Percentiles rank a stretch among this genome's conserved stretches.
phyloP scores from a whole-genome alignment of 2,113 vertebrate genomes.

The Rhizomys pruinosus region DNA sequence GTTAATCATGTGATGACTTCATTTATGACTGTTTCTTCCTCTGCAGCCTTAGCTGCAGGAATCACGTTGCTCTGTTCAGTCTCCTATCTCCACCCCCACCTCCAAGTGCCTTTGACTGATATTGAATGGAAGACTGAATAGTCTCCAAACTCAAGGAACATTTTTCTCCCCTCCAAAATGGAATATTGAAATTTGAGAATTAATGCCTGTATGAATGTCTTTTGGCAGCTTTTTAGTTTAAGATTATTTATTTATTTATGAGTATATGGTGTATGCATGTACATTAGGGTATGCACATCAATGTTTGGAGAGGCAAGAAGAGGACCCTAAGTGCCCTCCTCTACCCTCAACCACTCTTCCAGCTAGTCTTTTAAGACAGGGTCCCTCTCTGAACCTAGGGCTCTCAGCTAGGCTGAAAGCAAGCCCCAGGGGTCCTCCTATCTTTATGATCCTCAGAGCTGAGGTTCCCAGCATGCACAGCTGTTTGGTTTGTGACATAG shows the following conservation, averaged over 20 bases:
- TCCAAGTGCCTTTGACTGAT: not conserved
- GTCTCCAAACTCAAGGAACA: not conserved
- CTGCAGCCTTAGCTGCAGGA: conserved; percentile 25
- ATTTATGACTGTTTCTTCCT: conserved; percentile 62
- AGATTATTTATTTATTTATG: not conserved
- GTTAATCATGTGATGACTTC: conserved; percentile 67
- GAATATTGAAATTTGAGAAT: not conserved
- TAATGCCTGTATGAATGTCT: not conserved
- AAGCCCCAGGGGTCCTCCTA: not conserved
- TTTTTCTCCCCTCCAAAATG: not conserved
- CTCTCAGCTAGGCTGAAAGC: not conserved
- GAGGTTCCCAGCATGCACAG: not conserved
- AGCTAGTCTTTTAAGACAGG: not conserved
- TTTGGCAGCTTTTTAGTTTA: not conserved
- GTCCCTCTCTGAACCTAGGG: not conserved
- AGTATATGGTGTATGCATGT: not conserved
- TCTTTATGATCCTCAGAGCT: not conserved
- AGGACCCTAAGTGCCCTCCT: not conserved
- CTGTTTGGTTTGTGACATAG: not conserved
- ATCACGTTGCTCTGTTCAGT: conserved; percentile 46
- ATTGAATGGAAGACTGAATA: not conserved
- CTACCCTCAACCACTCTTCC: not conserved
- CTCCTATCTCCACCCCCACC: not conserved
- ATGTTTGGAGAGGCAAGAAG: not conserved
- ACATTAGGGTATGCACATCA: not conserved